These are phyloP conservation scores for Acanthurus lineatus DNA, from an alignment of 2,797 vertebrate species.

Conservation along the genomic window DNA sequence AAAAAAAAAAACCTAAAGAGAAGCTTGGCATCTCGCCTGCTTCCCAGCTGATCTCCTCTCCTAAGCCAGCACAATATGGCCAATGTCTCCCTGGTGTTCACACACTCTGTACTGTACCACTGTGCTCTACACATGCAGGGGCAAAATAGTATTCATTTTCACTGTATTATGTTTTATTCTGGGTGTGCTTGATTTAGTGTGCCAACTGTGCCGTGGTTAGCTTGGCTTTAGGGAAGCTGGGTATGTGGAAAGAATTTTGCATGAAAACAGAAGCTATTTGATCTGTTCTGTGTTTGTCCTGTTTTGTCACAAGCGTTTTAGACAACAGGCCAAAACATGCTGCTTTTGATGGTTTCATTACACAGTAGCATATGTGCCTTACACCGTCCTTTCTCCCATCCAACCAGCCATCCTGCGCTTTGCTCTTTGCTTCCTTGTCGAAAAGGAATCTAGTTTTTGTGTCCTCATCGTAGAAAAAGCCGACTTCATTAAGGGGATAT, in stretches of 20 bases:
- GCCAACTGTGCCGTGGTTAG: conserved; percentile 77
- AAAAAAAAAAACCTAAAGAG: conserved; percentile 46
- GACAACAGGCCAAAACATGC: conserved; percentile 71
- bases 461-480: conserved; percentile 83
- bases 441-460: conserved; percentile 92
- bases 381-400: conserved; percentile 39
- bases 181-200: conserved; percentile 72
- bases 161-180: conserved; percentile 68
- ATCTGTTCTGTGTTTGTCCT: conserved; percentile 73
- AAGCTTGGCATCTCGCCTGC: conserved; percentile 80
- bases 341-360: conserved; percentile 66
- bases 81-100: conserved; percentile 75
- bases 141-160: conserved; percentile 77
- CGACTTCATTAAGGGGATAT: conserved; percentile 94
- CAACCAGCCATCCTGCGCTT: conserved; percentile 21
- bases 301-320: conserved; percentile 67
- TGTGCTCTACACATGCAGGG: conserved; percentile 60
- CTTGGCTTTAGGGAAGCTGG: conserved; percentile 68
- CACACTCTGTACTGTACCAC: conserved; percentile 65
- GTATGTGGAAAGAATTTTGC: conserved; percentile 60
- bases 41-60: conserved; percentile 84
- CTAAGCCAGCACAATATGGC: conserved; percentile 87
- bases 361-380: conserved; percentile 72
- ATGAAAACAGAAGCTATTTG: conserved; percentile 77
- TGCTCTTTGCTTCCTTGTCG: conserved; percentile 48